A percentile compares a stretch with the other conserved stretches of the same genome.
Evolutionary conservation across 2,888 invertebrate genomes (phyloP).

Genomic region (Mesorhabditis belari): DNA sequence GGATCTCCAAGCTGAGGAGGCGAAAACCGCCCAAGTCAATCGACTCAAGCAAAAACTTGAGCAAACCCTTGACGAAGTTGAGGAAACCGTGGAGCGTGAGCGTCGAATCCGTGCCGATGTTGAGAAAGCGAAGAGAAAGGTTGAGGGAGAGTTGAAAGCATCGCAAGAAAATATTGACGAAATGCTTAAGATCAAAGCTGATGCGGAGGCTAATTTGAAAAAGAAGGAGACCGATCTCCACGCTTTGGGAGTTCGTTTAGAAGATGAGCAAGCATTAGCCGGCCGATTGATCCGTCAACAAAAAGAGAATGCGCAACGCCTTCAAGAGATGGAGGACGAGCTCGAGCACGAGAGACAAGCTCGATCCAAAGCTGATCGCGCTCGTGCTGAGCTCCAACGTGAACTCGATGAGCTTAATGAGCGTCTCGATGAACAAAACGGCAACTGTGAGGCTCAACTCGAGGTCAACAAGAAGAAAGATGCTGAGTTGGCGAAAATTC

Average conservation of each 20-base stretch:
- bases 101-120: conserved; percentile 45
- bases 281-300: conserved; percentile 94
- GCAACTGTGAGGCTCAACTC: conserved; percentile 63
- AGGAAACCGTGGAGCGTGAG: conserved; percentile 53
- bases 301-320: conserved; percentile 89
- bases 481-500: conserved; percentile 93
- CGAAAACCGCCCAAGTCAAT: conserved; percentile 57
- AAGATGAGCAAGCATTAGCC: conserved; percentile 94
- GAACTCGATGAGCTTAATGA: conserved; percentile 96
- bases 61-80: conserved; percentile 52
- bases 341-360: conserved; percentile 76
- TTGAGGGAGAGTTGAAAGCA: conserved; percentile 53
- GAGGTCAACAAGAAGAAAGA: conserved; percentile 99
- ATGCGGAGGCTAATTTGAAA: conserved; percentile 53
- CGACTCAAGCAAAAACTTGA: conserved; percentile 51
- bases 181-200: conserved; percentile 44
- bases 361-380: conserved; percentile 73
- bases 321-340: conserved; percentile 98
- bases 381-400: conserved; percentile 89
- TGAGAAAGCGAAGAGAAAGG: conserved; percentile 52
- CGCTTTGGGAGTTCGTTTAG: conserved; percentile 86
- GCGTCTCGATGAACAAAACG: conserved; percentile 68
- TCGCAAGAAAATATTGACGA: conserved; percentile 52
- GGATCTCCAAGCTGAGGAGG: conserved; percentile 74
- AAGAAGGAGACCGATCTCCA: conserved; percentile 85